Evolutionary conservation across 2,888 invertebrate genomes (phyloP).

Genomic region (Malthinus seriepunctatus): DNA sequence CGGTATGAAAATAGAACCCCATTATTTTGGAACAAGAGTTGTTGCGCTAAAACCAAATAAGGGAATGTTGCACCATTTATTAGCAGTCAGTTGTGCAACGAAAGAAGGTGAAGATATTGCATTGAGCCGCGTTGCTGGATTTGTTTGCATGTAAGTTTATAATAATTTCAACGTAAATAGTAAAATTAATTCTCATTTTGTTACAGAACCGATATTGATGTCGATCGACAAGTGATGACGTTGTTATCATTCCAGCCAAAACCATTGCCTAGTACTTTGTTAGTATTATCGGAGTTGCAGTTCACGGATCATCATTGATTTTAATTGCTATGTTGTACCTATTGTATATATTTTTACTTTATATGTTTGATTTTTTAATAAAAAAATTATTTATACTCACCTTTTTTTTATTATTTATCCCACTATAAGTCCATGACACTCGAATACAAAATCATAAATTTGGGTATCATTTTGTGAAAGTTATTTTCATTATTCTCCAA

Average conservation of each 20-base stretch:
- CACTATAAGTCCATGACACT: too few species aligned
- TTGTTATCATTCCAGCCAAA: constrained; percentile 92
- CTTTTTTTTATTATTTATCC: too few species aligned
- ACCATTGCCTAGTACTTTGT: constrained; percentile 84
- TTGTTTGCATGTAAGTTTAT: constrained; percentile 84
- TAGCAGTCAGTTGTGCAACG: constrained; percentile 87
- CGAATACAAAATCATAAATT: too few species aligned
- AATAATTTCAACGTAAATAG: not conserved
- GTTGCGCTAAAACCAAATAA: constrained; percentile 78
- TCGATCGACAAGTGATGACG: constrained; percentile 84
- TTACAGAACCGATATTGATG: constrained; percentile 86
- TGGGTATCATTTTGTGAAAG: too few species aligned
- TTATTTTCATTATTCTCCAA: too few species aligned
- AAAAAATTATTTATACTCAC: too few species aligned
- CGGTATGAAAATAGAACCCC: constrained; percentile 93
- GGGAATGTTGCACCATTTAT: constrained; percentile 81
- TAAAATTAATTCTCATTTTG: constrained; percentile 4
- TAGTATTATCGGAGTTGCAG: constrained; percentile 88
- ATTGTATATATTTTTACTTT: too few species aligned
- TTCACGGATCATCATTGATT: constrained; percentile 89
- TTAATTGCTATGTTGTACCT: too few species aligned
- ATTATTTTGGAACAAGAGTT: constrained; percentile 85
- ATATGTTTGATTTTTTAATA: too few species aligned
- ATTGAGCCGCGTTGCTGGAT: constrained; percentile 85
- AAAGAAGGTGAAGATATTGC: constrained; percentile 83